Percentiles rank a stretch among this genome's conserved stretches.
Evolutionary conservation across 2,888 invertebrate genomes (phyloP).

Genomic region (Amitus sp.): DNA sequence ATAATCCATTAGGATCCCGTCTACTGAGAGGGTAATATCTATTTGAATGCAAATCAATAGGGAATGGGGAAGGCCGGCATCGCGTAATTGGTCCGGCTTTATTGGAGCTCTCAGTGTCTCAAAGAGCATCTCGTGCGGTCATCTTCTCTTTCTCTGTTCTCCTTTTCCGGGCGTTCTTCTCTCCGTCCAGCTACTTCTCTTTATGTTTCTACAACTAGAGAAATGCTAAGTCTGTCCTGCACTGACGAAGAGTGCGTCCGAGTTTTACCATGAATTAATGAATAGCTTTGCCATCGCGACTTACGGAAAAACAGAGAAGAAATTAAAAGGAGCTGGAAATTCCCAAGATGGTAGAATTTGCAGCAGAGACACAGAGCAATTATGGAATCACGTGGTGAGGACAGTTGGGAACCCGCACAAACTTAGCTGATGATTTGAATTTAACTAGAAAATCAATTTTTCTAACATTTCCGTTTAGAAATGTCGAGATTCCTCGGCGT

Average conservation of each 20-base stretch:
- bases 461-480: slow-evolving; percentile 16
- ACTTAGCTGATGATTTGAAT: too few relatives aligned
- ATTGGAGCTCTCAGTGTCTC: slow-evolving; percentile 65
- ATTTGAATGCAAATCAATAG: slow-evolving; percentile 67
- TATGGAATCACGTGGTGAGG: not conserved
- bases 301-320: slow-evolving; percentile 6
- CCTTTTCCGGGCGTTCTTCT: slow-evolving; percentile 27
- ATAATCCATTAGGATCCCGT: slow-evolving; percentile 66
- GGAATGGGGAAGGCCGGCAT: slow-evolving; percentile 62
- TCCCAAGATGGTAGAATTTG: not conserved
- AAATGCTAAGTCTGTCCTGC: slow-evolving; percentile 35
- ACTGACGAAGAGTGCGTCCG: slow-evolving; percentile 41
- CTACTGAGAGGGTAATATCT: slow-evolving; percentile 67
- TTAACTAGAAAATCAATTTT: not conserved
- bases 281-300: slow-evolving; percentile 25
- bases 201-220: slow-evolving; percentile 35
- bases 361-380: not conserved
- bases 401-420: not conserved
- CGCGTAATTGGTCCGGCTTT: slow-evolving; percentile 66
- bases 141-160: slow-evolving; percentile 53
- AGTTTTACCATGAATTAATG: slow-evolving; percentile 43
- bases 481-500: slow-evolving; percentile 33
- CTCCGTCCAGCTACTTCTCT: slow-evolving; percentile 40
- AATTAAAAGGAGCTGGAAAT: too few relatives aligned
- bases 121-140: slow-evolving; percentile 66